Conservation (phyloP, 1,140 invertebrate species). For the Adelges cooleyi region DNA sequence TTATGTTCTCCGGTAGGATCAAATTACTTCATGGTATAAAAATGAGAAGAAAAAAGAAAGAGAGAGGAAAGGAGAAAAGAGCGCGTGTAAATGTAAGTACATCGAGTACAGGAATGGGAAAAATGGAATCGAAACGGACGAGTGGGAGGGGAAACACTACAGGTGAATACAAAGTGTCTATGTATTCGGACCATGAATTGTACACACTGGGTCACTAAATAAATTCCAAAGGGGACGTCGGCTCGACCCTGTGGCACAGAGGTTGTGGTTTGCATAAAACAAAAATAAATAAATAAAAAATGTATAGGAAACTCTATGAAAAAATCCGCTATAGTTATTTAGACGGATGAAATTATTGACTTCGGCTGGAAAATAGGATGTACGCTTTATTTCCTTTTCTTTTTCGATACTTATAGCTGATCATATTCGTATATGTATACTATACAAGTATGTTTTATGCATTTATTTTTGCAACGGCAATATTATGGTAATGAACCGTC, state of each 20-base stretch:
- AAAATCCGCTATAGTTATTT: neutral
- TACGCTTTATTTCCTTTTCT: neutral
- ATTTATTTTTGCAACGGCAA: conserved; percentile 15
- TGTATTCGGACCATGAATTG: neutral
- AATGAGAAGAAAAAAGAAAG: no score
- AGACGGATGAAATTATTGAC: neutral
- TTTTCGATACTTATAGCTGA: neutral
- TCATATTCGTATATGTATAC: no score
- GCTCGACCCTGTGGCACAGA: neutral
- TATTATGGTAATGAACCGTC: conserved; percentile 23
- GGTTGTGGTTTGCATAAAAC: neutral
- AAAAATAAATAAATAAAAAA: neutral
- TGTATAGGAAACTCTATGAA: neutral
- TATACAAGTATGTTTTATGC: neutral
- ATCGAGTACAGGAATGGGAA: no score
- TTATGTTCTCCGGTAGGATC: no score
- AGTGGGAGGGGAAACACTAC: neutral
- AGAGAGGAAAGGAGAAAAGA: no score
- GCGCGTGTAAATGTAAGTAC: no score
- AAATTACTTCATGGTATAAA: no score
- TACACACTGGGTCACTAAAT: neutral
- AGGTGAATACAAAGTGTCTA: neutral
- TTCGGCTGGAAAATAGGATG: neutral
- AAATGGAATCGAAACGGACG: neutral
- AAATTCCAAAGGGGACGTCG: neutral